Conservation (phyloP, 2,113 vertebrate genomes). For the Cacatua alba region DNA sequence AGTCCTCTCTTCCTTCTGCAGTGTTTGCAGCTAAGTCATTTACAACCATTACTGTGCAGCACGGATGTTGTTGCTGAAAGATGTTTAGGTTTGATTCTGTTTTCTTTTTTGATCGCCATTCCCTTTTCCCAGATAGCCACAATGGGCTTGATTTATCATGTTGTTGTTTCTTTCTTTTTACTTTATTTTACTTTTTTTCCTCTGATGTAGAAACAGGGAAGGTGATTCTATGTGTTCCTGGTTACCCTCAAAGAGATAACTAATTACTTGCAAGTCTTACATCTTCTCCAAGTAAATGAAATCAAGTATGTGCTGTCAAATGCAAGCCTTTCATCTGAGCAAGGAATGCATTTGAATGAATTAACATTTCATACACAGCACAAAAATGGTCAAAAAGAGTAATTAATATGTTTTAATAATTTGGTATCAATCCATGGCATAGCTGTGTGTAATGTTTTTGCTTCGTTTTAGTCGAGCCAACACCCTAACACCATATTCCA, state of each 20-base stretch:
- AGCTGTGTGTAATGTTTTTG: conserved; percentile 3
- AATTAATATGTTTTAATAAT: not conserved
- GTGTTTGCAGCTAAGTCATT: not conserved
- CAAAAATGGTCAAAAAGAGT: not conserved
- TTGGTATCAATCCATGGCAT: not conserved
- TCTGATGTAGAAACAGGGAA: not conserved
- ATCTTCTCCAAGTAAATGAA: not conserved
- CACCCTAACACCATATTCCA: conserved; percentile 72
- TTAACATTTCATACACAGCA: not conserved
- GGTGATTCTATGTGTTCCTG: not conserved
- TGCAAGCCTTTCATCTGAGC: not conserved
- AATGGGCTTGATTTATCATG: not conserved
- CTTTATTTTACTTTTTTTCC: not conserved
- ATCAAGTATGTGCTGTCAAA: not conserved
- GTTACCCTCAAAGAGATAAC: not conserved
- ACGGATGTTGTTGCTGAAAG: not conserved
- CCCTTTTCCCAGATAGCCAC: not conserved
- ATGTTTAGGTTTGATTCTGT: not conserved
- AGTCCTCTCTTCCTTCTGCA: not conserved
- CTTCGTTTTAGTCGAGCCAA: conserved; percentile 63
- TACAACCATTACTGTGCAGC: not conserved
- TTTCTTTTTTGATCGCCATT: not conserved
- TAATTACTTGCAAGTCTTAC: not conserved
- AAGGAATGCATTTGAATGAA: not conserved
- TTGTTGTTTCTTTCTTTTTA: accelerated